These are phyloP conservation scores for Ernsta delagoae DNA, from an alignment of 2,888 invertebrate species.

Conservation along the genomic window DNA sequence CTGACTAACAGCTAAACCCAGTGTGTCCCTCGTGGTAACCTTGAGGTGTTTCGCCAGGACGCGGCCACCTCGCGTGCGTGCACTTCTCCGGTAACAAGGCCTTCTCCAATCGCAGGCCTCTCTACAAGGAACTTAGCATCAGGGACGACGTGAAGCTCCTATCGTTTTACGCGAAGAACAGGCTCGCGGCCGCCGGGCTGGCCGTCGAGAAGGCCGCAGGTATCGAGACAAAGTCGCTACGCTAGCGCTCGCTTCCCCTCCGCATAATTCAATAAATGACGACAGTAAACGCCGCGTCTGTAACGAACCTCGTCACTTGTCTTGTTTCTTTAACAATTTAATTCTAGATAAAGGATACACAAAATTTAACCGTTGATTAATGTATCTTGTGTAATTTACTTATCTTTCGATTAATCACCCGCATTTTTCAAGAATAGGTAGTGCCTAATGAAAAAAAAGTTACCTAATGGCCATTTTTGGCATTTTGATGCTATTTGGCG, in stretches of 20 bases:
- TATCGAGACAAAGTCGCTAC: conserved; percentile 66
- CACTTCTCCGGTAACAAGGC: conserved; percentile 93
- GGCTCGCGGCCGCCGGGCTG: conserved; percentile 86
- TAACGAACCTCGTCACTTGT: conserved; percentile 43
- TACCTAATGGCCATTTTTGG: no score
- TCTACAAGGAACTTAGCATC: conserved; percentile 90
- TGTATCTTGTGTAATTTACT: no score
- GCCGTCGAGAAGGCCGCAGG: conserved; percentile 81
- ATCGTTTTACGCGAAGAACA: conserved; percentile 94
- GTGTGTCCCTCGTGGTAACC: conserved; percentile 72
- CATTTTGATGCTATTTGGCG: no score
- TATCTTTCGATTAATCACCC: background rate
- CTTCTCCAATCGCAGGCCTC: conserved; percentile 90
- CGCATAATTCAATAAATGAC: conserved; percentile 72
- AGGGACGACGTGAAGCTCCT: conserved; percentile 94
- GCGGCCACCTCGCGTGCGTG: conserved; percentile 93
- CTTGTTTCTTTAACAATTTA: conserved; percentile 3
- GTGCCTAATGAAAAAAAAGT: no score
- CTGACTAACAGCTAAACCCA: conserved; percentile 68
- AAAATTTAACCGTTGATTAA: no score
- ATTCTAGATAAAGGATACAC: no score
- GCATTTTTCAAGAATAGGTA: background rate
- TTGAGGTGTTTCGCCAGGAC: conserved; percentile 86
- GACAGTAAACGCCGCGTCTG: conserved; percentile 56
- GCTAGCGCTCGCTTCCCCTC: conserved; percentile 75